Conservation (phyloP, 2,888 invertebrate genomes). For the Melanostoma scalare region DNA sequence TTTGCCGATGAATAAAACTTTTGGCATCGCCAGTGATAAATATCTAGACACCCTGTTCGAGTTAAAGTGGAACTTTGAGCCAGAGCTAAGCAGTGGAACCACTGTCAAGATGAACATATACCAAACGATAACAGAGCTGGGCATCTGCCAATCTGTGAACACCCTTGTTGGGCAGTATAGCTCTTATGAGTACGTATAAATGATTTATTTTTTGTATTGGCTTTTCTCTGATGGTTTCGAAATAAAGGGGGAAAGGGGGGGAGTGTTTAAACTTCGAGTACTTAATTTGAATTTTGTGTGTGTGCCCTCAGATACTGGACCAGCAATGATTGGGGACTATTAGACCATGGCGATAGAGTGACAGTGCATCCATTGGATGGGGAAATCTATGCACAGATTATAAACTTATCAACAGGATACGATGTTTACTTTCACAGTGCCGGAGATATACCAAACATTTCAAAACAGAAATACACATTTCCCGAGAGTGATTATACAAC, state of each 20-base stretch:
- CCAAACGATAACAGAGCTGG: constrained; percentile 87
- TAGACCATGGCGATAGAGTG: constrained; percentile 81
- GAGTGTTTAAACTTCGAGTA: not conserved
- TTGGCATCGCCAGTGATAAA: constrained; percentile 83
- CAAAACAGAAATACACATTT: constrained; percentile 84
- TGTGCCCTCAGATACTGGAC: constrained; percentile 84
- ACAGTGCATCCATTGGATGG: constrained; percentile 88
- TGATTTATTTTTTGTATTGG: not conserved
- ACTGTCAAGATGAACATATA: constrained; percentile 83
- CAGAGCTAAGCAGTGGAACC: constrained; percentile 84
- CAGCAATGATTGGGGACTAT: constrained; percentile 84
- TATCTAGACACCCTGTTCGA: constrained; percentile 84
- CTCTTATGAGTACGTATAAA: constrained; percentile 77
- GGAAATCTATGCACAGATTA: constrained; percentile 89
- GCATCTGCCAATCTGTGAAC: constrained; percentile 87
- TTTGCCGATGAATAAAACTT: constrained; percentile 83
- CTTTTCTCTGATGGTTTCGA: not conserved
- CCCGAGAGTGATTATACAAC: constrained; percentile 84
- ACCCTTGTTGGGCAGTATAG: constrained; percentile 84
- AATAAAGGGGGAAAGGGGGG: not conserved
- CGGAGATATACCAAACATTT: constrained; percentile 86
- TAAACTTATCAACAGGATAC: constrained; percentile 87
- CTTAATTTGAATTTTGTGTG: constrained; percentile 39
- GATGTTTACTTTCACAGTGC: constrained; percentile 87
- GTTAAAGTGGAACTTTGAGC: constrained; percentile 83